phyloP scores from a whole-genome alignment of 2,888 invertebrate species.

The Nesidiocoris tenuis region DNA sequence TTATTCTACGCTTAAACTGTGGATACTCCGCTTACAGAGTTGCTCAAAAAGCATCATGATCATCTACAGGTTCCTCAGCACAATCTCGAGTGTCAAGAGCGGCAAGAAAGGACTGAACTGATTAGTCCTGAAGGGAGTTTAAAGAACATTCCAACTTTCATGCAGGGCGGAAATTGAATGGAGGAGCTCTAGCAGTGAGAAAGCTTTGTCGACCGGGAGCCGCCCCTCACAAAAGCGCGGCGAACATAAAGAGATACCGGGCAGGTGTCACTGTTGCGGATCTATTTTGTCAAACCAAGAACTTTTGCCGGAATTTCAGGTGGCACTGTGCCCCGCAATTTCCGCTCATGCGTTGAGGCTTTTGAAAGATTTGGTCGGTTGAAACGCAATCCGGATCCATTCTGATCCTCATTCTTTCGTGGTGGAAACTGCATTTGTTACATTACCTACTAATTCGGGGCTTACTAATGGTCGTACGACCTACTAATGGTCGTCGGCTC shows the following conservation, averaged over 20 bases:
- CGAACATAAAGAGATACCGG: conserved; percentile 10
- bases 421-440: too few relatives aligned
- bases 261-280: conserved; percentile 28
- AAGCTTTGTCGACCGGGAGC: not conserved
- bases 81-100: too few relatives aligned
- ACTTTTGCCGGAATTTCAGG: conserved; percentile 7
- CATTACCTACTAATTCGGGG: too few relatives aligned
- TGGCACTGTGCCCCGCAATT: conserved; percentile 6
- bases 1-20: too few relatives aligned
- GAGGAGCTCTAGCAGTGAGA: not conserved
- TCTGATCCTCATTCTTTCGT: too few relatives aligned
- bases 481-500: too few relatives aligned
- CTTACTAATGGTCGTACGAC: too few relatives aligned
- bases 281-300: conserved; percentile 3
- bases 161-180: not conserved
- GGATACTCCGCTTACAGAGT: too few relatives aligned
- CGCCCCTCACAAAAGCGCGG: conserved; percentile 1
- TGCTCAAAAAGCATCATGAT: too few relatives aligned
- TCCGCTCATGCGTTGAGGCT: not conserved
- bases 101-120: not conserved
- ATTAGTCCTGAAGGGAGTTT: not conserved
- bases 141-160: not conserved
- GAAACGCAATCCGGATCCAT: not conserved
- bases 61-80: too few relatives aligned
- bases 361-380: not conserved